These are phyloP conservation scores for Etheostoma spectabile DNA, from an alignment of 2,113 vertebrate genomes.

Conservation along the genomic window DNA sequence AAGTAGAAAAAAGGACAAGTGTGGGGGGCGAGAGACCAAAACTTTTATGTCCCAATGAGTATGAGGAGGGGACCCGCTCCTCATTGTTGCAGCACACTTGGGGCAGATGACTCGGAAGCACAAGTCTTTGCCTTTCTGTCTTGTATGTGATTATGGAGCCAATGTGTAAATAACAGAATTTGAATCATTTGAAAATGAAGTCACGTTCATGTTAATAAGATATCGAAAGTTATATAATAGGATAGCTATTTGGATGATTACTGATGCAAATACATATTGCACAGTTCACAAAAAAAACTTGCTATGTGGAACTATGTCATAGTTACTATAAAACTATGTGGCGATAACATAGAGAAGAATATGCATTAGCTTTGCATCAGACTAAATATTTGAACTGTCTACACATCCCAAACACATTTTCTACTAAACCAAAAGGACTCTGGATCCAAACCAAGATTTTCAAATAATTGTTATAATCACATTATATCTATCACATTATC, in stretches of 20 bases:
- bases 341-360: background rate
- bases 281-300: background rate
- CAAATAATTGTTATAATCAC: background rate
- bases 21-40: slow-evolving; percentile 42
- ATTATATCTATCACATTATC: no score
- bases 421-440: background rate
- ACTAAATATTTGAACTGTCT: background rate
- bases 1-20: slow-evolving; percentile 41
- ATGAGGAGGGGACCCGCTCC: slow-evolving; percentile 39
- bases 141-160: slow-evolving; percentile 13
- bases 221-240: background rate
- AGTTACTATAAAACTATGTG: no score
- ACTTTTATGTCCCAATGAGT: slow-evolving; percentile 67
- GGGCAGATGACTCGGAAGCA: slow-evolving; percentile 65
- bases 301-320: background rate
- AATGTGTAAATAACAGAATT: background rate
- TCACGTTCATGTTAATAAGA: background rate
- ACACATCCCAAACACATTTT: background rate
- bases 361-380: background rate
- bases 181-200: background rate
- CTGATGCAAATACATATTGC: background rate
- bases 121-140: slow-evolving; percentile 55
- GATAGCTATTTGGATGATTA: background rate
- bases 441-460: background rate
- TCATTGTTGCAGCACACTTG: slow-evolving; percentile 76